Percentiles rank a stretch among this genome's conserved stretches.
phyloP scores from a whole-genome alignment of 2,113 vertebrate species.

The Apteryx mantelli region DNA sequence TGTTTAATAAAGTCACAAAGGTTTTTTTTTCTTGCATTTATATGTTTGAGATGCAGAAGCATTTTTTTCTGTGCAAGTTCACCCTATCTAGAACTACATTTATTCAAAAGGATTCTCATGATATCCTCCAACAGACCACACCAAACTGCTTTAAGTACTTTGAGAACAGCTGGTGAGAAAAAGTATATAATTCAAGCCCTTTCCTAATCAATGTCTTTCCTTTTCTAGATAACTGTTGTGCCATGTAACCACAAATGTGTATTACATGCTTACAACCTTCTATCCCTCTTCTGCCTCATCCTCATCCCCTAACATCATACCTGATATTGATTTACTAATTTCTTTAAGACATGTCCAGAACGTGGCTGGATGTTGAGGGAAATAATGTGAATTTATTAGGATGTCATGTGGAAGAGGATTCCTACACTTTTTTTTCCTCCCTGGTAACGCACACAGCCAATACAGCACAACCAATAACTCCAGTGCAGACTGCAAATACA shows the following conservation, averaged over 20 bases:
- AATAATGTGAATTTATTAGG: background rate
- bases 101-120: background rate
- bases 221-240: background rate
- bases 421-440: background rate
- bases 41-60: background rate
- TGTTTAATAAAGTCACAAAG: background rate
- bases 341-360: background rate
- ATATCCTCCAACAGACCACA: background rate
- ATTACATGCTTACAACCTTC: background rate
- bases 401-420: background rate
- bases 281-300: background rate
- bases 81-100: background rate
- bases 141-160: background rate
- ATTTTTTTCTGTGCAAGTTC: background rate
- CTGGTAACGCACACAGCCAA: background rate
- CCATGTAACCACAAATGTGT: background rate
- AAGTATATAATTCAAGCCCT: background rate
- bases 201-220: background rate
- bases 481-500: background rate
- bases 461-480: background rate
- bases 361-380: background rate
- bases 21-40: background rate
- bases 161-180: background rate
- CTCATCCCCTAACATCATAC: background rate
- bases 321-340: background rate